These are phyloP conservation scores for Margaritifera margaritifera DNA, from an alignment of 2,888 invertebrate genomes.

Conservation along the genomic window DNA sequence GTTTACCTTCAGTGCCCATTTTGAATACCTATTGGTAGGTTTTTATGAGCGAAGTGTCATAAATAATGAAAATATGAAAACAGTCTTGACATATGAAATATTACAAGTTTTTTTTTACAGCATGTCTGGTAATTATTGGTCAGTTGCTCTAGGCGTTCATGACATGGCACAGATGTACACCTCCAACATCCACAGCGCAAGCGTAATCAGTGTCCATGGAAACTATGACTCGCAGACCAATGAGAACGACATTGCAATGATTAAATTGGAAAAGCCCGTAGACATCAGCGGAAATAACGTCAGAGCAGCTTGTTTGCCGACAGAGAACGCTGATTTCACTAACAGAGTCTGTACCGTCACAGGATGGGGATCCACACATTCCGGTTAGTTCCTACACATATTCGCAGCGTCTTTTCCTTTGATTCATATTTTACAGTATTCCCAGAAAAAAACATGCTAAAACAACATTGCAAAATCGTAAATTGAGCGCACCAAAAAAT, in stretches of 20 bases:
- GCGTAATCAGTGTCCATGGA: conserved; percentile 38
- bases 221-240: conserved; percentile 35
- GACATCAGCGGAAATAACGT: conserved; percentile 33
- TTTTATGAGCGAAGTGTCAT: no score
- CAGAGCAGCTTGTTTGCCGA: conserved; percentile 40
- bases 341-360: conserved; percentile 42
- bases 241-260: conserved; percentile 52
- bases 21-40: no score
- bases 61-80: no score
- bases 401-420: no score
- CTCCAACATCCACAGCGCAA: conserved; percentile 38
- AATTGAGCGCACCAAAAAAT: no score
- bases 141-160: conserved; percentile 44
- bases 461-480: no score
- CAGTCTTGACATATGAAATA: no score
- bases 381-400: conserved; percentile 22
- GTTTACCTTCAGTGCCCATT: no score
- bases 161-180: conserved; percentile 34
- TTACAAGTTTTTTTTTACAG: conserved; percentile 8
- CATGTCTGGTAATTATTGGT: conserved; percentile 35
- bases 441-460: no score
- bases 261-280: conserved; percentile 46
- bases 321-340: conserved; percentile 22
- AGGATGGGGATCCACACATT: conserved; percentile 47
- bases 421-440: no score